Evolutionary conservation across 1,140 invertebrate species (phyloP), one percentile per base, ranked within the genome.

Genomic region (Agraylea sexmaculata): DNA sequence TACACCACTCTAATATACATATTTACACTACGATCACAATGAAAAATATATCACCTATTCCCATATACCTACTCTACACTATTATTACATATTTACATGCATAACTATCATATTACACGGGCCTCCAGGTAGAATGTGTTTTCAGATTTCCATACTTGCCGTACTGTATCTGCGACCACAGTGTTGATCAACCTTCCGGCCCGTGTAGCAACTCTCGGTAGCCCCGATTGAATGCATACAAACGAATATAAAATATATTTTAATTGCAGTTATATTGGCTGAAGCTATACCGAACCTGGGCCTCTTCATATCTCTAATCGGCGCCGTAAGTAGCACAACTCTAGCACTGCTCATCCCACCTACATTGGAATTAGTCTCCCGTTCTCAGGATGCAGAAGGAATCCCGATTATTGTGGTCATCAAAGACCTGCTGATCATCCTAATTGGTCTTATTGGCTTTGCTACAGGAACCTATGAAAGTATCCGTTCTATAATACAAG

Each of bases 331-430:
- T 54, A 87, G 85, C 46, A 86, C 86, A 18, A 78, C 83, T 0
- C 64, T 94, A 31, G 87, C 89, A 0, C 69, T 95, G 1, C 71
- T 95, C 8, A 83, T 94, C 50, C 91, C 91, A 1, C 83, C 90
- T 2, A 60, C 92, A 11, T 80, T 94, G 33, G 86, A 95, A 51
- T 70, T 91, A 38, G 66, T 75, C 0, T 61, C 60, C 32, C 70
- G 65, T 48, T 66, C 70, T 20, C 64, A 69, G 41, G 56, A 62
- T 7, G 56, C 57, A 2, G 53, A 65, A 5, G 57, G 62, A 0
- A 48, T 69, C 3, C 59, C 66, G 3, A 37, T 46, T 0, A 53
- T 56, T 27, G 60, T 66, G 4, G 51, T 71, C 3, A 17, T 65
- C 11, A 84, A 84, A 51, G 71, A 86, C 51, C 41, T 68, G 3